These are phyloP conservation scores for Babyrousa celebensis DNA, from an alignment of 2,797 vertebrate species.

Conservation along the genomic window DNA sequence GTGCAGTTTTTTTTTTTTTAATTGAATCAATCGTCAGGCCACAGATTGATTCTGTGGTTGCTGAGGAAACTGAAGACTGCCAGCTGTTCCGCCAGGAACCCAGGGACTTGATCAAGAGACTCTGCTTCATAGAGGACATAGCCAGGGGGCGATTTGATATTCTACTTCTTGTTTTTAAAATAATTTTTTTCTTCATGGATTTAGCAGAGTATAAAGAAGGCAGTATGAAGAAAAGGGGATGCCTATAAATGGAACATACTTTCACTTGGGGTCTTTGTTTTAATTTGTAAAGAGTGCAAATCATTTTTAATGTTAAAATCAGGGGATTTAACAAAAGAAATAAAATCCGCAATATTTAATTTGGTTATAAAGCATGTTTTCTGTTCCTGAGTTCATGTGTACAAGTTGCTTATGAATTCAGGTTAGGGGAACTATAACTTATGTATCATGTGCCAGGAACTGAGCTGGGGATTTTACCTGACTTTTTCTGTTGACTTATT, in stretches of 20 bases:
- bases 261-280: conserved; percentile 52
- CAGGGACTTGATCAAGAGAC: background rate
- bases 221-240: background rate
- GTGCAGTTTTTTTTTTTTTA: background rate
- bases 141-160: conserved; percentile 75
- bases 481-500: background rate
- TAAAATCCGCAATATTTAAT: conserved; percentile 62
- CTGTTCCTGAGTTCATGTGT: background rate
- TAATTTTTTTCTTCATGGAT: conserved; percentile 6
- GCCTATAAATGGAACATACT: background rate
- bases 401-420: conserved; percentile 38
- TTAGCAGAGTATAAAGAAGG: conserved; percentile 51
- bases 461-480: background rate
- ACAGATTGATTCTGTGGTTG: conserved; percentile 93
- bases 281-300: background rate
- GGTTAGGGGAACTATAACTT: background rate
- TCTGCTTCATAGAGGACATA: conserved; percentile 87
- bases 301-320: conserved; percentile 58
- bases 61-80: conserved; percentile 93
- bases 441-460: background rate
- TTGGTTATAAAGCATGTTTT: conserved; percentile 47
- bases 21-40: conserved; percentile 90
- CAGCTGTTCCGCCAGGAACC: conserved; percentile 89
- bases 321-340: conserved; percentile 52
- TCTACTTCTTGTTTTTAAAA: conserved; percentile 42